Evolutionary conservation across 2,113 vertebrate genomes (phyloP), one percentile per base, ranked within the genome.

Genomic region (Aythya baeri): DNA sequence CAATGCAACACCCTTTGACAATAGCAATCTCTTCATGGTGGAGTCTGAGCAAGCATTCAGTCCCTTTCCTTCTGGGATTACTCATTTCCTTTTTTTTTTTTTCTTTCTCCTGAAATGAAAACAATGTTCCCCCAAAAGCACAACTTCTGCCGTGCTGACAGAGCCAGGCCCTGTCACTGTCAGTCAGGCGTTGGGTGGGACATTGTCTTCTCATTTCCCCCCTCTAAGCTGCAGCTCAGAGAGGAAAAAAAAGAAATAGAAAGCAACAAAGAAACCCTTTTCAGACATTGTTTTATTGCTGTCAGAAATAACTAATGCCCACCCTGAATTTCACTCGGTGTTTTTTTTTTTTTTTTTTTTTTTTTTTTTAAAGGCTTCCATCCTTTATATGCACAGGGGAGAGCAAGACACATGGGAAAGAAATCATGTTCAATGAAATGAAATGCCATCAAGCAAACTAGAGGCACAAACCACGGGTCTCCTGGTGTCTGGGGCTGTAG

Each of bases 61-160:
- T 31, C 54, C 21, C 61, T 94, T 93, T 95, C 94, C 90, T 92
- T 95, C 83, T 85, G 81, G 89, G 34, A 89, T 84, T 97, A 74
- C 83, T 97, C 43, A 89, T 87, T 93, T 97, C 93, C 88, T 54
- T 31, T 66, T 49, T 31, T 70, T 38, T 63, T 46, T 49, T 49
- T 49, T 21, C 46, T 49, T 7, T 7, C 8, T 68, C 17, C 49
- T 46, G 63, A 91, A 96, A 75, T 77, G 85, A 85, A 79, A 92
- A 67, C 89, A 93, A 52, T 74, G 34, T 25, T 92, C 38, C 21
- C 15, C 44, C 34, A 49, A 89, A 92, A 94, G n/a, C 50, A 62
- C 27, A 26, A 46, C 6, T 91, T 86, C 14, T 89, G n/a, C 41
- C 23, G 50, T 43, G 26, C 46, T 50, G 92, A 7, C 59, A 66